Evolutionary conservation across 2,113 vertebrate genomes (phyloP).

Genomic region (Gallinago paraguaiae): DNA sequence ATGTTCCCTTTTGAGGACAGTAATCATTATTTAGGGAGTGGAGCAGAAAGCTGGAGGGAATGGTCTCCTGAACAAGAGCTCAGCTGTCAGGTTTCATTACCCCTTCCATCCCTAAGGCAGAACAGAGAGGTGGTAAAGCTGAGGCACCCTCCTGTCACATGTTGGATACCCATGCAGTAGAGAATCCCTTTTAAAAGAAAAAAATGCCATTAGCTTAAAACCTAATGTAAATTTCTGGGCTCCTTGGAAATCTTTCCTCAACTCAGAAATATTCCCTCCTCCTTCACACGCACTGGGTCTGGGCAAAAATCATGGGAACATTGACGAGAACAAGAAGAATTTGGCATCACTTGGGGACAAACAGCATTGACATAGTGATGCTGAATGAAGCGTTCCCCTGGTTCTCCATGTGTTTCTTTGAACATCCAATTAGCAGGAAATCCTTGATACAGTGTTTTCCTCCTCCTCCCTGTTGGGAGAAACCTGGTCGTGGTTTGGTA

Average conservation of each 20-base stretch:
- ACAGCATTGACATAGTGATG: accelerated
- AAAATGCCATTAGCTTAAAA: neutral
- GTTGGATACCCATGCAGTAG: neutral
- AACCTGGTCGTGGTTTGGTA: neutral
- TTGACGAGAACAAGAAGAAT: neutral
- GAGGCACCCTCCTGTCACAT: neutral
- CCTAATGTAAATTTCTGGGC: neutral
- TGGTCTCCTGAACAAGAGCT: neutral
- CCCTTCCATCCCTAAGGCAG: neutral
- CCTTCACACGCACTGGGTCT: neutral
- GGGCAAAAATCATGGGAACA: neutral
- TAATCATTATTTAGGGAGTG: neutral
- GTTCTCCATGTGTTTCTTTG: neutral
- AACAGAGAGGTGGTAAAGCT: neutral
- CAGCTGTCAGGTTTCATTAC: neutral
- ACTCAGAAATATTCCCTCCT: neutral
- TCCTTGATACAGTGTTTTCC: neutral
- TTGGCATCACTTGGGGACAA: neutral
- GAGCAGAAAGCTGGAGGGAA: neutral
- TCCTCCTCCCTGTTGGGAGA: neutral
- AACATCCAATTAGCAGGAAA: neutral
- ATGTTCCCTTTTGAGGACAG: neutral
- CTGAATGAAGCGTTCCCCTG: accelerated
- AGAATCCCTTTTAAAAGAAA: neutral
- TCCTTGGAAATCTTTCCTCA: neutral